phyloP scores from a whole-genome alignment of 2,113 vertebrate species.

The Notarius quadriscutis region DNA sequence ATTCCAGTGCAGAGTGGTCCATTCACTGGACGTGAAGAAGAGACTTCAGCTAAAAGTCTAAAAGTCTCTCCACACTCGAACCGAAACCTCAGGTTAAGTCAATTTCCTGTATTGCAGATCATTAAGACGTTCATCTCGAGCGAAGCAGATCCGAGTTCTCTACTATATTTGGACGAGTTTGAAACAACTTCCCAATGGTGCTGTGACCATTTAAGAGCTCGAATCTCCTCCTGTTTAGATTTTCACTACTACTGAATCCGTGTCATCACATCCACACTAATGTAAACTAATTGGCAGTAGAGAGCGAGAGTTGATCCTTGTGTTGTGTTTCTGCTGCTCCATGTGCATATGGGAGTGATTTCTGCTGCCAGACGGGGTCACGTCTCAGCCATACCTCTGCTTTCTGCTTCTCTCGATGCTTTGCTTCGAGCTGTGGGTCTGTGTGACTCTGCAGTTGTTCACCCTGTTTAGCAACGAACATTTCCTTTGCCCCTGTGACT shows the following conservation, averaged over 20 bases:
- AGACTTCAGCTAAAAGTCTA: neutral
- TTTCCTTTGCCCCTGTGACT: conserved; percentile 18
- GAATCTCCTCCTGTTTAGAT: conserved; percentile 20
- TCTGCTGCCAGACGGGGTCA: conserved; percentile 49
- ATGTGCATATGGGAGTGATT: conserved; percentile 75
- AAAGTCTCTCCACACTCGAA: neutral
- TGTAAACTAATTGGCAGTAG: conserved; percentile 23
- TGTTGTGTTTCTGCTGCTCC: conserved; percentile 57
- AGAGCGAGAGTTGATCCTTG: conserved; percentile 31
- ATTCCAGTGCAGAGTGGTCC: neutral
- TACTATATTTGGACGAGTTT: neutral
- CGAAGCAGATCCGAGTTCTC: neutral
- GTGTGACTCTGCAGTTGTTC: conserved; percentile 65
- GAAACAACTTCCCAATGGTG: neutral
- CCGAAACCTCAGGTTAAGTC: neutral
- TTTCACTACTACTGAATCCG: conserved; percentile 1
- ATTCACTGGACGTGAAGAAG: neutral
- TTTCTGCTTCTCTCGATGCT: conserved; percentile 35
- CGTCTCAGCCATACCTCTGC: conserved; percentile 41
- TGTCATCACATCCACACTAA: conserved; percentile 26
- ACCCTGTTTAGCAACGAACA: conserved; percentile 63
- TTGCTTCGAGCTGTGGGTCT: conserved; percentile 57
- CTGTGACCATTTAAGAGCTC: neutral
- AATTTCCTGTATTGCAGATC: neutral
- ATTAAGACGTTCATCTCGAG: neutral